Evolutionary conservation across 2,113 vertebrate species (phyloP).

Genomic region (Phylloscopus whistleri): DNA sequence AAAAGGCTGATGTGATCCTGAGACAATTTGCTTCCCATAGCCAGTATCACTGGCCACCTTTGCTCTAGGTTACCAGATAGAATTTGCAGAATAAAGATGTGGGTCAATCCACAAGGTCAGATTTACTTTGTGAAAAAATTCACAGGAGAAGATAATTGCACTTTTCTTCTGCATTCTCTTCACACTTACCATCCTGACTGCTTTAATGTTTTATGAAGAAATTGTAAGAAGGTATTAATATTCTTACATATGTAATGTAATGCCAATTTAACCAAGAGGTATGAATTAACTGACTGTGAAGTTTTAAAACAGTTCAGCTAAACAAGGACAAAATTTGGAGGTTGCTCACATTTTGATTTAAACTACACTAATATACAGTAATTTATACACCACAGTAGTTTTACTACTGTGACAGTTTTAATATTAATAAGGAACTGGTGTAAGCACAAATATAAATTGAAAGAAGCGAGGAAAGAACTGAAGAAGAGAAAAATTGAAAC

Average conservation of each 20-base stretch:
- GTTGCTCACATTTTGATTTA: background rate
- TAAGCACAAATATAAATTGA: background rate
- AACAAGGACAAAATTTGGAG: background rate
- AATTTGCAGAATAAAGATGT: slow-evolving; percentile 5
- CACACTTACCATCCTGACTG: background rate
- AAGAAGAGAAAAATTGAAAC: background rate
- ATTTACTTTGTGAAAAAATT: slow-evolving; percentile 7
- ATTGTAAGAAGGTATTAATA: background rate
- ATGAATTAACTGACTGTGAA: background rate
- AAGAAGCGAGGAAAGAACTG: background rate
- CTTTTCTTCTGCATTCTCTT: background rate
- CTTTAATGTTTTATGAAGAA: slow-evolving; percentile 2
- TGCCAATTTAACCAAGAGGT: background rate
- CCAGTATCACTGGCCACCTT: background rate
- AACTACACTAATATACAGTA: background rate
- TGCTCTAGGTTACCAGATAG: background rate
- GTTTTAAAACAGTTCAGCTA: background rate
- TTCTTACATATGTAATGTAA: background rate
- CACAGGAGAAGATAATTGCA: background rate
- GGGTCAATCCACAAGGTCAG: background rate
- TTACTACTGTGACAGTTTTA: background rate
- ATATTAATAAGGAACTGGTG: background rate
- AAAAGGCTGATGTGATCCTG: background rate
- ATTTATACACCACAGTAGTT: background rate
- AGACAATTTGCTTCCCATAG: background rate